Percentiles rank a stretch among this genome's conserved stretches.
These are phyloP conservation scores for Siniperca chuatsi DNA, from an alignment of 2,113 vertebrate genomes.

Conservation along the genomic window DNA sequence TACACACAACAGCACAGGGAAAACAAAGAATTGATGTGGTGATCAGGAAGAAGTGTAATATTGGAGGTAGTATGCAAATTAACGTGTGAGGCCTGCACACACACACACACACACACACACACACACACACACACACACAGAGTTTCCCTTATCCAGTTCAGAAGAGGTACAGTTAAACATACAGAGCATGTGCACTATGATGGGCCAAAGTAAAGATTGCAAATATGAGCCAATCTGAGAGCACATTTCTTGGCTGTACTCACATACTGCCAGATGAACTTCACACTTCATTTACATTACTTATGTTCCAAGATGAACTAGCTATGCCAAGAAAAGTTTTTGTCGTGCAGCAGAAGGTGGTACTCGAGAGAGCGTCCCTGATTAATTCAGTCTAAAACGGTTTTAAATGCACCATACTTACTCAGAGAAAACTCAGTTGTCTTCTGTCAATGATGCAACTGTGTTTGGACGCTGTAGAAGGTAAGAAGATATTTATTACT, in stretches of 20 bases:
- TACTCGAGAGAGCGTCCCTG: background rate
- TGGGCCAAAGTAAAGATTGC: conserved; percentile 49
- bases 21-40: conserved; percentile 12
- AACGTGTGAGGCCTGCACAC: background rate
- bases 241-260: conserved; percentile 28
- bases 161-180: background rate
- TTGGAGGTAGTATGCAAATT: conserved; percentile 27
- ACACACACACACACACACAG: background rate
- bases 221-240: conserved; percentile 16
- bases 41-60: background rate
- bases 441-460: conserved; percentile 74
- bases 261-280: conserved; percentile 38
- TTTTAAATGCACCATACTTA: conserved; percentile 43
- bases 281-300: conserved; percentile 57
- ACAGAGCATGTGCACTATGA: conserved; percentile 5
- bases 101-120: conserved; percentile 17
- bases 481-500: background rate
- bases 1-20: conserved; percentile 19
- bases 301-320: conserved; percentile 41
- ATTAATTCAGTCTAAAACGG: background rate
- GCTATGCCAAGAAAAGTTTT: conserved; percentile 9
- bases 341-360: background rate
- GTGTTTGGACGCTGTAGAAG: conserved; percentile 69
- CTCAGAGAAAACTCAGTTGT: conserved; percentile 70
- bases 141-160: background rate